phyloP scores from a whole-genome alignment of 2,797 vertebrate species.

The Chiloscyllium punctatum region DNA sequence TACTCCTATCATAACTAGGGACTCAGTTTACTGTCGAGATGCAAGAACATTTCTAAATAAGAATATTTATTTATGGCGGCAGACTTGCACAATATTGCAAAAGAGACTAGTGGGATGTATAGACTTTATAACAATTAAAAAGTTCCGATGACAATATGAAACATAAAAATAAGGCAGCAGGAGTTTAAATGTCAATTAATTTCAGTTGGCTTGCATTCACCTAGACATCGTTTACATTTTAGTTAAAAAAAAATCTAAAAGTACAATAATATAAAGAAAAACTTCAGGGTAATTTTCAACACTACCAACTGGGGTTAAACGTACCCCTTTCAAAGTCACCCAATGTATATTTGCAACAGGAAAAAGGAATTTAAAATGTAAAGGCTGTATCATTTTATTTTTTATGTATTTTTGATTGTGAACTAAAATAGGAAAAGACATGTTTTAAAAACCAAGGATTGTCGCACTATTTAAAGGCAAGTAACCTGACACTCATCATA shows the following conservation, averaged over 20 bases:
- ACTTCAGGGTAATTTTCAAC: not conserved
- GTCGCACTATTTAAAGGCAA: too few species aligned
- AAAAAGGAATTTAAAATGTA: not conserved
- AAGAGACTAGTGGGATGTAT: not conserved
- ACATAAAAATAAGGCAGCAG: not conserved
- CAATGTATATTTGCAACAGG: not conserved
- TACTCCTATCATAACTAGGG: not conserved
- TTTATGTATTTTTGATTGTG: too few species aligned
- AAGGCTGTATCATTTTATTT: too few species aligned
- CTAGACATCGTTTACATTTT: not conserved
- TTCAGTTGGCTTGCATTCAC: not conserved
- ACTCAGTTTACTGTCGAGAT: not conserved
- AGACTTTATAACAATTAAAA: not conserved
- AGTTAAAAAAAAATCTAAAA: not conserved
- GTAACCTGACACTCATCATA: too few species aligned
- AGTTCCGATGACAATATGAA: not conserved
- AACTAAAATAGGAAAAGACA: too few species aligned
- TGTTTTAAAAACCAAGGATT: too few species aligned
- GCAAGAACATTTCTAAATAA: not conserved
- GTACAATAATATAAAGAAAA: not conserved
- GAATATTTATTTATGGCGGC: not conserved
- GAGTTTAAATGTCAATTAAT: not conserved
- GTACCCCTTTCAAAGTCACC: not conserved
- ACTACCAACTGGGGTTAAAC: not conserved
- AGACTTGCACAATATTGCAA: not conserved